These are phyloP conservation scores for Venusia cambrica DNA, from an alignment of 2,888 invertebrate genomes.

Conservation along the genomic window DNA sequence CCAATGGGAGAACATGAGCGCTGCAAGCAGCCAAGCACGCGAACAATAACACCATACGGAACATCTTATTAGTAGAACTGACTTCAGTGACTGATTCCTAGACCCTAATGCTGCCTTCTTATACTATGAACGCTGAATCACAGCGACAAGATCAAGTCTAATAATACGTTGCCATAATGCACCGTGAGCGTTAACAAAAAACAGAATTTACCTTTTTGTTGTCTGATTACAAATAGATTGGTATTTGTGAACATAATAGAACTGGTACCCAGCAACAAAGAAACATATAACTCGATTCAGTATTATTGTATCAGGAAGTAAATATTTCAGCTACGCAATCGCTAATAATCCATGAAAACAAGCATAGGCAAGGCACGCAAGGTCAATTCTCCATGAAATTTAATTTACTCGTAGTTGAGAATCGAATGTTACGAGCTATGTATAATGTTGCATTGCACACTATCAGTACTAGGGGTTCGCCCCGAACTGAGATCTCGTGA, in stretches of 20 bases:
- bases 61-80: constrained; percentile 43
- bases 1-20: constrained; percentile 50
- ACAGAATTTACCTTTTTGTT: constrained; percentile 45
- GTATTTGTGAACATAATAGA: constrained; percentile 32
- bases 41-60: constrained; percentile 42
- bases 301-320: constrained; percentile 19
- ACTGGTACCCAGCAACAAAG: constrained; percentile 29
- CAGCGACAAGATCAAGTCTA: constrained; percentile 56
- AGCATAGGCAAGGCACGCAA: not conserved
- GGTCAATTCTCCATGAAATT: too few species aligned
- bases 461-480: too few species aligned
- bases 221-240: constrained; percentile 35
- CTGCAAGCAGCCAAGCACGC: constrained; percentile 47
- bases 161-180: constrained; percentile 58
- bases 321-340: constrained; percentile 4
- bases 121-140: constrained; percentile 55
- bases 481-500: too few species aligned
- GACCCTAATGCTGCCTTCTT: constrained; percentile 46
- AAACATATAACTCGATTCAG: constrained; percentile 11
- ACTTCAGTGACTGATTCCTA: constrained; percentile 43
- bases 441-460: too few species aligned
- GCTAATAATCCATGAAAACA: not conserved
- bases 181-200: constrained; percentile 47
- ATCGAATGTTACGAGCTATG: too few species aligned
- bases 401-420: too few species aligned